phyloP scores from a whole-genome alignment of 1,140 invertebrate genomes.

The Ips typographus region DNA sequence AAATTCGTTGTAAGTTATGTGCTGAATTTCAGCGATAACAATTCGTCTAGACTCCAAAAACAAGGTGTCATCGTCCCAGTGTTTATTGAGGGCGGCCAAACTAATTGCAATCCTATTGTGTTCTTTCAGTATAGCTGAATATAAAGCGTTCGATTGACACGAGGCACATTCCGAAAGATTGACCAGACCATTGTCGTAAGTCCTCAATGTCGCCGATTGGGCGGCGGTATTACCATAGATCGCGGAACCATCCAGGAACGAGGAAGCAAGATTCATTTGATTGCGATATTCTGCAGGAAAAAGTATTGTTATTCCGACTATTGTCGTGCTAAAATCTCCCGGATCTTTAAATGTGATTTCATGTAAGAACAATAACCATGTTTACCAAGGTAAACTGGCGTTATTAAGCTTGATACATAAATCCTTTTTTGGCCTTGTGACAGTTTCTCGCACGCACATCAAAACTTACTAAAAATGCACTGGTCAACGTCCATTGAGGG shows the following conservation, averaged over 20 bases:
- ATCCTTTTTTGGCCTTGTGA: not conserved
- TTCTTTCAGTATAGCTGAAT: slow-evolving; percentile 72
- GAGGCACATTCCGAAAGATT: slow-evolving; percentile 63
- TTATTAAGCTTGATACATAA: not conserved
- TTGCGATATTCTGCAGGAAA: slow-evolving; percentile 64
- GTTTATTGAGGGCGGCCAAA: slow-evolving; percentile 71
- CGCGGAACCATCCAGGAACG: slow-evolving; percentile 83
- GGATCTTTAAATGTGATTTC: no score
- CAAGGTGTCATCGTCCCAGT: slow-evolving; percentile 82
- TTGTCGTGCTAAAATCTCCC: no score
- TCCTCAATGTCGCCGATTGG: slow-evolving; percentile 66
- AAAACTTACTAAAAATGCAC: slow-evolving; percentile 63
- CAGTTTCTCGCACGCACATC: not conserved
- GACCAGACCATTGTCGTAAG: slow-evolving; percentile 73
- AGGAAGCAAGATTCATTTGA: slow-evolving; percentile 86
- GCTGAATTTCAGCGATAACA: slow-evolving; percentile 78
- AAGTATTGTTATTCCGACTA: not conserved
- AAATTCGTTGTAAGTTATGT: slow-evolving; percentile 85
- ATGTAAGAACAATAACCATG: no score
- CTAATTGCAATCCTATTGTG: slow-evolving; percentile 82
- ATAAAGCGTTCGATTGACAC: slow-evolving; percentile 56
- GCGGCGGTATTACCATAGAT: slow-evolving; percentile 80
- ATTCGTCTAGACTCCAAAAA: slow-evolving; percentile 79
- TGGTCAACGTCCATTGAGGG: slow-evolving; percentile 64
- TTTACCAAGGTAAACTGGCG: not conserved